Base-by-base conservation (phyloP, 2,797 vertebrate genomes). In the Mionectes olivaceus region DNA sequence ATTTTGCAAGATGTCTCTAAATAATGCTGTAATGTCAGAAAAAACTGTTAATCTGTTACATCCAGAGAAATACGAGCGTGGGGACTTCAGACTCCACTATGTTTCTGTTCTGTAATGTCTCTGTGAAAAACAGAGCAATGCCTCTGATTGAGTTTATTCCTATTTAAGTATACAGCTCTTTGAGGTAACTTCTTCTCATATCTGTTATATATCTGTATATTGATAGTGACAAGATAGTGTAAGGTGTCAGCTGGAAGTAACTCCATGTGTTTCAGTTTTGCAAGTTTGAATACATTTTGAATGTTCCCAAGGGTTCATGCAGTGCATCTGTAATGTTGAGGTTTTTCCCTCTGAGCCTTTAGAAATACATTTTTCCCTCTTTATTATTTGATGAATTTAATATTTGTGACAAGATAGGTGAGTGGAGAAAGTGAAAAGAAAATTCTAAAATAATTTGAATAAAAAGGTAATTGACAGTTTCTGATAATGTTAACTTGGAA, bases 141-240 rank as follows among this genome's bases (percentile, higher is more conserved):
- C 10, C 23, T 93, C 30, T 21, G 19, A 46, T 71, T 53, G 81
- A 71, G 11, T 90, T n/a, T 44, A 12, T 73, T 23, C 23, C 53
- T 96, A 13, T 91, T 78, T 55, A 56, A 92, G 49, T 87, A 13
- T 32, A 39, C 71, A 93, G 35, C 39, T 71, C n/a, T 95, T 71
- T 71, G 73, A 83, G 87, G 85, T 94, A 5, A 81, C 44, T 83
- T 73, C n/a, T 57, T 46, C 50, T 76, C 33, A 0, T n/a, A 61
- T 83, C 28, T 83, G 30, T 83, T 90, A 49, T 37, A 2, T 44
- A 81, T 91, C 43, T 75, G 43, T 74, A 39, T 39, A 39, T 39
- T 13, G 39, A 13, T 39, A 87, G 73, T 78, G 89, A 85, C 65
- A 78, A 65, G 43, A 19, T 61, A 69, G 73, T 11, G 22, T 74